These are phyloP conservation scores for Eucidaris tribuloides DNA, from an alignment of 35 echinoderm and acorn worm genomes.

Conservation along the genomic window DNA sequence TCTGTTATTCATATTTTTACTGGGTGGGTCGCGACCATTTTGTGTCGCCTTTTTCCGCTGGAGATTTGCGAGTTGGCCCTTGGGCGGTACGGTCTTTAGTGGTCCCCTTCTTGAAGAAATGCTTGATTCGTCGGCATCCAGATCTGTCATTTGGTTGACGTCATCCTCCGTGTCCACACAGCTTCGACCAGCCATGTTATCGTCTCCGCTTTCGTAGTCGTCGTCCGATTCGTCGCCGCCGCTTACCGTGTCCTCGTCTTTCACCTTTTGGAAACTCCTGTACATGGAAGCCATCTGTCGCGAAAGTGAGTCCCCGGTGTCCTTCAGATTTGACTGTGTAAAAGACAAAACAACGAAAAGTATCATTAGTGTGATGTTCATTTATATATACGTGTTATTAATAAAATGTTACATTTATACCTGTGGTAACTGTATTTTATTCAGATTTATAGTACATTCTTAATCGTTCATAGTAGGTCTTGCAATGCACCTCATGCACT, in stretches of 20 bases:
- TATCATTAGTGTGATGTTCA: too few relatives aligned
- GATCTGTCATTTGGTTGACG: slow-evolving; percentile 65
- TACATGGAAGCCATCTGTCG: slow-evolving; percentile 86
- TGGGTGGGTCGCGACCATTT: slow-evolving; percentile 35
- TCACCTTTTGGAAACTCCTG: slow-evolving; percentile 66
- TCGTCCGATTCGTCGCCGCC: not conserved
- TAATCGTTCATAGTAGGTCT: too few relatives aligned
- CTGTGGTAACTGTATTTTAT: too few relatives aligned
- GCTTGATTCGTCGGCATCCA: slow-evolving; percentile 52
- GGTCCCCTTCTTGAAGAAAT: not conserved
- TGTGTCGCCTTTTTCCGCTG: slow-evolving; percentile 32
- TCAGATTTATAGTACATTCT: too few relatives aligned
- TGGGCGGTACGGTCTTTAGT: too few relatives aligned
- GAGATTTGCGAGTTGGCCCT: slow-evolving; percentile 14
- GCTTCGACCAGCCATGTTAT: slow-evolving; percentile 11
- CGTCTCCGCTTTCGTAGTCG: slow-evolving; percentile 2
- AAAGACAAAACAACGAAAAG: too few relatives aligned
- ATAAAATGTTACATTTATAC: too few relatives aligned
- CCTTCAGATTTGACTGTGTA: slow-evolving; percentile 63
- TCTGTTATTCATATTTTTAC: slow-evolving; percentile 6
- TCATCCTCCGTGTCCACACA: slow-evolving; percentile 78
- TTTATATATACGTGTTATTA: too few relatives aligned
- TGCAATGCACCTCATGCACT: too few relatives aligned
- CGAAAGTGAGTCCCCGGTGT: slow-evolving; percentile 57
- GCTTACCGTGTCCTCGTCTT: slow-evolving; percentile 42